Base-by-base conservation (phyloP, 2,888 invertebrate species). In the Drosophila kuntzei region DNA sequence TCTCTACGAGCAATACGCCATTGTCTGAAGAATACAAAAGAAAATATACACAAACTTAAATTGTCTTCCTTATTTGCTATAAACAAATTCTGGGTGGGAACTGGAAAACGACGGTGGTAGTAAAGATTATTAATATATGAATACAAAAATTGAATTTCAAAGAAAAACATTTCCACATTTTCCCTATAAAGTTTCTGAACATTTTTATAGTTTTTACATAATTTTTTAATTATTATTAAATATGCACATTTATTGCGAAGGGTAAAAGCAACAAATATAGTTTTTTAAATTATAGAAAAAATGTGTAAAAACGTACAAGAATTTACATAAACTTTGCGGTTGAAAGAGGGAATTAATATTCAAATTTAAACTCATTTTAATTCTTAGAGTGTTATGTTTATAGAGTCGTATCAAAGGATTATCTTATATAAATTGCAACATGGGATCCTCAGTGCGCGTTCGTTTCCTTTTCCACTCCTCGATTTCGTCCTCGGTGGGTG, bases 1-100 rank as follows among this genome's bases (percentile, higher is more conserved):
- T 36, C 93, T 99, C 29, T 99, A 99, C 91, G 96, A 97, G 74
- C 99, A 99, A 91, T 99, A 98, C 92, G 99, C 99, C 62, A 98
- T 99, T 90, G 95, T 99, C 57, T 98, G 94, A 93, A 16, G 1
- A 60, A 47, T 57, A 50, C 62, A 63, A 50, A 25, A 25, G 6
- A 50, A 49, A 60, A 50, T 43, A 62, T 14, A 32, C 7, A 11
- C 9, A 54, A 12, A 25, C 2, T 34, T 20, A 25, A 8, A 9
- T 12, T 41, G 32, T 3, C 34, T 27, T 16, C 18, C 37, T 50
- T 50, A 44, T 41, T 20, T 29, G 34, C 14, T 18, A 8, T 43
- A 7, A 8, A 22, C 8, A 1, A 22, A 2, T 43, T 22, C n/a
- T 43, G n/a, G 14, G 3, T 0, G 14, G 25, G 41, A 43, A 12